Conservation (phyloP, 2,888 invertebrate genomes). For the Agelastica alni region DNA sequence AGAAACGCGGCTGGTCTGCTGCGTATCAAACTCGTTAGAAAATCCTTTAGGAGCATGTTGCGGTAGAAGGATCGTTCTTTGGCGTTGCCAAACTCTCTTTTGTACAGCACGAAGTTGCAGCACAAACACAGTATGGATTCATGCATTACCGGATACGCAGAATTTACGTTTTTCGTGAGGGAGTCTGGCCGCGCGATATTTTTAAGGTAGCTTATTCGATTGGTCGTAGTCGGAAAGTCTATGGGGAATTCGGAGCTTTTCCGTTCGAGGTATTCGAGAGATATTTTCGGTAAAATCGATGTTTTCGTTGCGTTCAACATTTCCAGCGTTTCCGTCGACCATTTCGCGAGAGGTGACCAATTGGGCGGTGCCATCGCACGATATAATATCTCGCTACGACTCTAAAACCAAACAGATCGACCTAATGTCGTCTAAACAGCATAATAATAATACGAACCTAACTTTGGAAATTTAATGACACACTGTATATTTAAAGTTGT, state of each 20-base stretch:
- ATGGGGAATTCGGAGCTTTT: slow-evolving; percentile 54
- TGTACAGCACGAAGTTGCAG: slow-evolving; percentile 68
- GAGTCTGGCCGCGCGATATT: slow-evolving; percentile 26
- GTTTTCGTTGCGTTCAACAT: slow-evolving; percentile 7
- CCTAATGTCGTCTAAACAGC: too few relatives aligned
- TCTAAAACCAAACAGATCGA: too few relatives aligned
- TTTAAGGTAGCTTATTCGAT: slow-evolving; percentile 45
- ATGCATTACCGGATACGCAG: slow-evolving; percentile 71
- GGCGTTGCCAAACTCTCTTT: slow-evolving; percentile 52
- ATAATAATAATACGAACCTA: too few relatives aligned
- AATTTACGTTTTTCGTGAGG: slow-evolving; percentile 57
- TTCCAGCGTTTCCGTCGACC: slow-evolving; percentile 6
- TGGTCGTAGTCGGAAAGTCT: slow-evolving; percentile 53
- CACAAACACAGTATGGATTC: slow-evolving; percentile 67
- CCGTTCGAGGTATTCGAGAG: slow-evolving; percentile 46
- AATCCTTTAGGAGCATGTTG: slow-evolving; percentile 61
- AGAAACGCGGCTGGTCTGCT: slow-evolving; percentile 63
- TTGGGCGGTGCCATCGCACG: slow-evolving; percentile 26
- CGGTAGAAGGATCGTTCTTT: slow-evolving; percentile 58
- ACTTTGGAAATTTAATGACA: too few relatives aligned
- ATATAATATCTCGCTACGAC: too few relatives aligned
- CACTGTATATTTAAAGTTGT: too few relatives aligned
- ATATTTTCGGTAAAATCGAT: neutral
- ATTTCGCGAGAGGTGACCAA: slow-evolving; percentile 31
- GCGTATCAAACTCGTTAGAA: slow-evolving; percentile 63